phyloP scores from a whole-genome alignment of 2,113 vertebrate species.

The Dicaeum eximium region DNA sequence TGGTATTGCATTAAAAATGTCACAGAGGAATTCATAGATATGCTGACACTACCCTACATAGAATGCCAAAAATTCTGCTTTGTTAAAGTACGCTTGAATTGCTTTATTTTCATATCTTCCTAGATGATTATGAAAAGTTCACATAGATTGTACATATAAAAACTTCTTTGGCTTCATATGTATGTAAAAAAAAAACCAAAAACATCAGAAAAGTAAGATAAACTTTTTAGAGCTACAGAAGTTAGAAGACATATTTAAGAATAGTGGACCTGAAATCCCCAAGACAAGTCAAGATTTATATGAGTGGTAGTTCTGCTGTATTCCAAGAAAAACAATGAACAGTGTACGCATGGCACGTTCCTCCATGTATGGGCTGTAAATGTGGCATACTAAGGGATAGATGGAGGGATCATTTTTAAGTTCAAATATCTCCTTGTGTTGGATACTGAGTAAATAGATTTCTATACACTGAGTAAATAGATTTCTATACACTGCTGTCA shows the following conservation, averaged over 20 bases:
- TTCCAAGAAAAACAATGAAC: neutral
- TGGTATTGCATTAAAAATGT: neutral
- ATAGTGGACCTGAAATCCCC: neutral
- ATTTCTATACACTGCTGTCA: too few species aligned
- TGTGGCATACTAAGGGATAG: neutral
- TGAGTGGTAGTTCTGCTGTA: neutral
- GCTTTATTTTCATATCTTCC: neutral
- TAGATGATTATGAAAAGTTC: neutral
- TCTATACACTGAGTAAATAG: neutral
- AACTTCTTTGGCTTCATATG: neutral
- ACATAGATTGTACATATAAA: neutral
- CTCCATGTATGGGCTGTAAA: neutral
- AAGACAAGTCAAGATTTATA: neutral
- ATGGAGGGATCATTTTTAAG: neutral
- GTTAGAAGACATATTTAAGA: neutral
- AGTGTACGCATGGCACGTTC: accelerated
- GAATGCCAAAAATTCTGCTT: neutral
- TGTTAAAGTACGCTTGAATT: neutral
- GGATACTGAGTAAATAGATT: neutral
- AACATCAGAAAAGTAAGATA: neutral
- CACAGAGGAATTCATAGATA: neutral
- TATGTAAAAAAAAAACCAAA: too few species aligned
- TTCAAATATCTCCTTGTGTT: neutral
- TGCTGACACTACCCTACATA: neutral
- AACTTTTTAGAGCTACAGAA: neutral